These are phyloP conservation scores for Drosophila neotestacea DNA, from an alignment of 2,888 invertebrate species.

Conservation along the genomic window DNA sequence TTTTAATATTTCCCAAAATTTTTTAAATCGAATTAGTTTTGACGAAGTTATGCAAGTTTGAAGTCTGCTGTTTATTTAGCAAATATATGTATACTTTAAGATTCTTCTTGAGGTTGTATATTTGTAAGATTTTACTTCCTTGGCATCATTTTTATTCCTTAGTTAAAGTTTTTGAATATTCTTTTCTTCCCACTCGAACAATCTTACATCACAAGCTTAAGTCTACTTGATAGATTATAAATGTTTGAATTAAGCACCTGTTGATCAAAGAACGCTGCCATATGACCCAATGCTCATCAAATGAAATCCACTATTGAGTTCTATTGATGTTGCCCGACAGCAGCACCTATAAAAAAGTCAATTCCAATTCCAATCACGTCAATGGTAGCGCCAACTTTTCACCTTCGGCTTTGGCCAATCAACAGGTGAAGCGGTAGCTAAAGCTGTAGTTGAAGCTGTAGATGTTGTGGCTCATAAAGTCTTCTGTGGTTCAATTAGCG, in stretches of 20 bases:
- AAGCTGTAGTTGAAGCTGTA: constrained; percentile 10
- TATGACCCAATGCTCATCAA: constrained; percentile 44
- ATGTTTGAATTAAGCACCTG: constrained; percentile 32
- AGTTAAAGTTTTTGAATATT: background rate
- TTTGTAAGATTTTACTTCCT: background rate
- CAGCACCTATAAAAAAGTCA: constrained; percentile 25
- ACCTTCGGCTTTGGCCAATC: constrained; percentile 63
- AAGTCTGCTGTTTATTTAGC: background rate
- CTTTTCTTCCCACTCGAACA: background rate
- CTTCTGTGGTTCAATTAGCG: constrained; percentile 73
- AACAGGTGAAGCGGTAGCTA: constrained; percentile 41
- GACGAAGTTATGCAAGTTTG: no score
- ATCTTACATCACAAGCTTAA: constrained; percentile 1
- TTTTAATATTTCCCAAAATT: no score
- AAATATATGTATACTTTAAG: background rate
- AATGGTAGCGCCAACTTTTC: constrained; percentile 56
- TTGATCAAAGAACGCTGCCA: constrained; percentile 15
- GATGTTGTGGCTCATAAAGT: constrained; percentile 61
- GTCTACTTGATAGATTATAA: constrained; percentile 17
- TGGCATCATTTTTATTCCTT: no score
- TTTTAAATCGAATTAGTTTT: no score
- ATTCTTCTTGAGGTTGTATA: background rate
- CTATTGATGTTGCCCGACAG: constrained; percentile 57
- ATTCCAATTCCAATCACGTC: constrained; percentile 58
- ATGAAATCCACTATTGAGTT: constrained; percentile 46